Percentiles rank a stretch among this genome's conserved stretches.
Conservation (phyloP, 2,797 vertebrate species). For the Spea hammondii region DNA sequence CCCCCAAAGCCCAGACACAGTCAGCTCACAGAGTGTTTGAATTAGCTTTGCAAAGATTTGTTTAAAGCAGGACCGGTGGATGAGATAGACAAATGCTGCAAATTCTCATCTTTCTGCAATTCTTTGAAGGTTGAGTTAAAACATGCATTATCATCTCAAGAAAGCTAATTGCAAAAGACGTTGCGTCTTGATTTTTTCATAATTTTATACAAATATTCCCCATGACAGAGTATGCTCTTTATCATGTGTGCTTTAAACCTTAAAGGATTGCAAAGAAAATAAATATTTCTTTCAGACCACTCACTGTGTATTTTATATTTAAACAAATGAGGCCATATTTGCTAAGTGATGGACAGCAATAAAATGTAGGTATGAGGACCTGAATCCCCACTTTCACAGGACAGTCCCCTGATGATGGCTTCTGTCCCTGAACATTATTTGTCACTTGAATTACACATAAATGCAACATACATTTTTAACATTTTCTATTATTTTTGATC, state of each 20-base stretch:
- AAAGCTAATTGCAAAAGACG: slow-evolving; percentile 65
- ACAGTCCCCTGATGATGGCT: no score
- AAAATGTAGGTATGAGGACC: no score
- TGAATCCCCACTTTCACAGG: no score
- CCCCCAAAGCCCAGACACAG: slow-evolving; percentile 59
- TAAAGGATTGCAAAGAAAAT: slow-evolving; percentile 30
- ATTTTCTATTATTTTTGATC: no score
- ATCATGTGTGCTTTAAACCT: slow-evolving; percentile 37
- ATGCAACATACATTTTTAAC: no score
- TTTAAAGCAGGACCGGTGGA: slow-evolving; percentile 68
- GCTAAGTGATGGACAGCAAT: neutral
- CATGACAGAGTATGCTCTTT: slow-evolving; percentile 57
- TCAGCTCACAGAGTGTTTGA: slow-evolving; percentile 62
- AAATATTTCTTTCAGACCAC: slow-evolving; percentile 34
- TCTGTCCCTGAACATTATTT: no score
- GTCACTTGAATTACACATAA: no score
- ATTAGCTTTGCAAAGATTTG: slow-evolving; percentile 67
- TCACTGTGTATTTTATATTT: neutral
- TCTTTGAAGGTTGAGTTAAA: slow-evolving; percentile 67
- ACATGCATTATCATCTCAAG: slow-evolving; percentile 63
- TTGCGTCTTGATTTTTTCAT: slow-evolving; percentile 66
- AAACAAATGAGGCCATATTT: no score
- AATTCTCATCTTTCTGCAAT: slow-evolving; percentile 58
- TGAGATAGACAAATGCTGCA: slow-evolving; percentile 62
- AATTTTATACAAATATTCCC: slow-evolving; percentile 64